phyloP scores from a whole-genome alignment of 2,888 invertebrate genomes.

The Ceriagrion tenellum region DNA sequence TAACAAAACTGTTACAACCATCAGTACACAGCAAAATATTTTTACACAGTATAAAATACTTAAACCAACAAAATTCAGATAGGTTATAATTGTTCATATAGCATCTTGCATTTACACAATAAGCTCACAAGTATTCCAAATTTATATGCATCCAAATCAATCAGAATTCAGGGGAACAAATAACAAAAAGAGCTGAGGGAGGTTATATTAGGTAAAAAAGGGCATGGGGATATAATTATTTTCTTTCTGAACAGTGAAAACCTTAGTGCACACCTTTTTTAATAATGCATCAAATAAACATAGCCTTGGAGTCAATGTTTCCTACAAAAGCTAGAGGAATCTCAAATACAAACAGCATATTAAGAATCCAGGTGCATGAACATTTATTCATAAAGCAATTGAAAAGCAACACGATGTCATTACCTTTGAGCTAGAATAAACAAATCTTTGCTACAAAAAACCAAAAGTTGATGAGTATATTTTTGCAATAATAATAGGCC shows the following conservation, averaged over 20 bases:
- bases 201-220: background rate
- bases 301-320: too few species aligned
- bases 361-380: too few species aligned
- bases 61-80: conserved; percentile 36
- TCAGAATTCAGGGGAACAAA: background rate
- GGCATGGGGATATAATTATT: too few species aligned
- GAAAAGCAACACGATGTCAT: too few species aligned
- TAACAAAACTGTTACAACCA: conserved; percentile 59
- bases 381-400: too few species aligned
- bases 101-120: conserved; percentile 54
- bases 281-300: too few species aligned
- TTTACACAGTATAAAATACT: conserved; percentile 61
- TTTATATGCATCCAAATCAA: background rate
- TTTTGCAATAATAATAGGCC: background rate
- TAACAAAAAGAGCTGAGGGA: conserved; percentile 33
- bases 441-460: too few species aligned
- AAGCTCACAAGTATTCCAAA: conserved; percentile 54
- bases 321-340: too few species aligned
- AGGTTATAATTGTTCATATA: conserved; percentile 26
- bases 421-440: too few species aligned
- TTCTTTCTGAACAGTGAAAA: too few species aligned
- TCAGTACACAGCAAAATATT: conserved; percentile 27
- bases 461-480: background rate
- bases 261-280: too few species aligned
- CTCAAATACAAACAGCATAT: too few species aligned